Percentiles rank a stretch among this genome's conserved stretches.
These are phyloP conservation scores for Dermolepida albohirtum DNA, from an alignment of 2,888 invertebrate genomes.

Conservation along the genomic window DNA sequence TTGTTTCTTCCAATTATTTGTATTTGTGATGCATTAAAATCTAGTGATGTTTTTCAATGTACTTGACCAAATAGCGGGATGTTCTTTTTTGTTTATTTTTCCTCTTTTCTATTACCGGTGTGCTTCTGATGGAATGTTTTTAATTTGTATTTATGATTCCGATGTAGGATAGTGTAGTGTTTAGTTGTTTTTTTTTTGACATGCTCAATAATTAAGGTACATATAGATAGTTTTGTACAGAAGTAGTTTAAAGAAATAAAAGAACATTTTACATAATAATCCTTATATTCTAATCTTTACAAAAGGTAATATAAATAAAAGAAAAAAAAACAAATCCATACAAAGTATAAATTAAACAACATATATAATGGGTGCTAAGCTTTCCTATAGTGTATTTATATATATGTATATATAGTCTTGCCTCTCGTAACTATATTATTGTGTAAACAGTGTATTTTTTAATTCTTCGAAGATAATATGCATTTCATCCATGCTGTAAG, in stretches of 20 bases:
- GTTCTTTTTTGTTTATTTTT: too few relatives aligned
- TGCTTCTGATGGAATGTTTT: too few relatives aligned
- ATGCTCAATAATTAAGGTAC: conserved; percentile 41
- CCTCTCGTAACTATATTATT: background rate
- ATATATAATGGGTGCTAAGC: background rate
- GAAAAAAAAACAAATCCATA: background rate
- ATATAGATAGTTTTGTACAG: conserved; percentile 39
- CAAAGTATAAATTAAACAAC: background rate
- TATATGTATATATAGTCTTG: background rate
- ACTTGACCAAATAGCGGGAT: too few relatives aligned
- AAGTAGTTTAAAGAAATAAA: conserved; percentile 19
- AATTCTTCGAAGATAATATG: conserved; percentile 7
- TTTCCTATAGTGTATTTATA: background rate
- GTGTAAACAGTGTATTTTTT: background rate
- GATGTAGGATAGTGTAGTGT: background rate
- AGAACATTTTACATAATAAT: conserved; percentile 23
- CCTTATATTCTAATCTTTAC: conserved; percentile 12
- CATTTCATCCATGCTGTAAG: conserved; percentile 13
- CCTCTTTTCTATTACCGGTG: too few relatives aligned
- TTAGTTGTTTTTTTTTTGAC: conserved; percentile 17
- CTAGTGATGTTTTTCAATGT: too few relatives aligned
- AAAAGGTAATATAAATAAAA: conserved; percentile 11
- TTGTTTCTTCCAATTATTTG: too few relatives aligned
- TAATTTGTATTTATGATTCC: too few relatives aligned
- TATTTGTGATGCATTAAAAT: too few relatives aligned